Conservation (phyloP, 2,888 invertebrate species). For the Tachina lurida region DNA sequence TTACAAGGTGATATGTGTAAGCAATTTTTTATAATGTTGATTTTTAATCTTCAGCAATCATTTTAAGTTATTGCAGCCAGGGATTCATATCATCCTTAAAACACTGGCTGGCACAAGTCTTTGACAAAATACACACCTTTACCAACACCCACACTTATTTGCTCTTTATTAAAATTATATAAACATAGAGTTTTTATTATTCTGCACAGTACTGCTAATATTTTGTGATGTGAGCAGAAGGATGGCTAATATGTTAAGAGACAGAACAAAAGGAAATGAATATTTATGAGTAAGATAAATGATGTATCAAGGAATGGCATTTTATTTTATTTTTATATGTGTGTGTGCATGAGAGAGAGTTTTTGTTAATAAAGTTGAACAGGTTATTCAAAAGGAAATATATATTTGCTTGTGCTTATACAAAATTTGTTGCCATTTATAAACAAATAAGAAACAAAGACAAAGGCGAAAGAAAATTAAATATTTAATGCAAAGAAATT, state of each 20-base stretch:
- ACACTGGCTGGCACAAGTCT: constrained; percentile 7
- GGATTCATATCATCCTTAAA: constrained; percentile 61
- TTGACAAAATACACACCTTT: constrained; percentile 36
- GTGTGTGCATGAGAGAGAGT: neutral
- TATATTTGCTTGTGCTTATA: constrained; percentile 18
- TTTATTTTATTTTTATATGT: neutral
- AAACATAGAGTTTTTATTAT: neutral
- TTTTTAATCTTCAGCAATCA: constrained; percentile 81
- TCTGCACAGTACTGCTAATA: constrained; percentile 11
- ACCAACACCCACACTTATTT: constrained; percentile 12
- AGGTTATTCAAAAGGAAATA: constrained; percentile 42
- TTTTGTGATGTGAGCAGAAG: neutral
- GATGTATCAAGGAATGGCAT: constrained; percentile 68
- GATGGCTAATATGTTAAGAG: constrained; percentile 50
- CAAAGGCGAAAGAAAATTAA: constrained; percentile 27
- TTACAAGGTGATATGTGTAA: constrained; percentile 72
- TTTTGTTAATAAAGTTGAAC: constrained; percentile 9
- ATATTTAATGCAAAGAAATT: constrained; percentile 33
- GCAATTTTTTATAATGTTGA: constrained; percentile 79
- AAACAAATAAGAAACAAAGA: neutral
- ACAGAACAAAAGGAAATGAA: constrained; percentile 70
- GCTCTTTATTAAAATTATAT: constrained; percentile 23
- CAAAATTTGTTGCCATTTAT: constrained; percentile 31
- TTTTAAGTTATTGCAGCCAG: constrained; percentile 73
- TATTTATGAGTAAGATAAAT: constrained; percentile 74